Conservation (phyloP, 2,888 invertebrate genomes). For the Drosophila mimetica region DNA sequence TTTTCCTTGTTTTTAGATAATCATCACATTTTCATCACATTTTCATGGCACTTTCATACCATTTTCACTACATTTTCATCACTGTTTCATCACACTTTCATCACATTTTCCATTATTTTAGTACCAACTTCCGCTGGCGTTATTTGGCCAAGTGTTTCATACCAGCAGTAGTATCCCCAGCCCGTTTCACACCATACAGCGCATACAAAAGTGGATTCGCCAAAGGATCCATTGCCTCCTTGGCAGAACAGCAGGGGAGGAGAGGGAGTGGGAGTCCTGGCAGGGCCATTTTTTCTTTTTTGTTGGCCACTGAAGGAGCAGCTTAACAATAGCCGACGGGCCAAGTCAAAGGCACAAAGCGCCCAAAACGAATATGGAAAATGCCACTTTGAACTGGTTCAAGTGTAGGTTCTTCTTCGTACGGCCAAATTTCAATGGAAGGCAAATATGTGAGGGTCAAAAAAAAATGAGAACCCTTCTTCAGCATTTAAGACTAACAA, state of each 20-base stretch:
- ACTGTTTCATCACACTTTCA: too few species aligned
- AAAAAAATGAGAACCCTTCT: neutral
- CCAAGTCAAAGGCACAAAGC: conserved; percentile 40
- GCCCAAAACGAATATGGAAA: conserved; percentile 33
- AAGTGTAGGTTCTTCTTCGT: conserved; percentile 9
- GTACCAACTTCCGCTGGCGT: neutral
- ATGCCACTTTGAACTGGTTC: conserved; percentile 14
- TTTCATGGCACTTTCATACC: too few species aligned
- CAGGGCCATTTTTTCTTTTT: conserved; percentile 3
- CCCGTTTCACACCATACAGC: conserved; percentile 17
- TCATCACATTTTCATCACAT: too few species aligned
- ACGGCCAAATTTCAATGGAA: conserved; percentile 9
- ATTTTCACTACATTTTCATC: too few species aligned
- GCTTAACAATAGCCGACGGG: conserved; percentile 33
- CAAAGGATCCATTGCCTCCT: conserved; percentile 37
- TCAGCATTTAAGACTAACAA: neutral
- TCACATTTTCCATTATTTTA: neutral
- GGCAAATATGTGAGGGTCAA: conserved; percentile 4
- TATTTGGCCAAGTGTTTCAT: conserved; percentile 13
- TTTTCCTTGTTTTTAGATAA: too few species aligned
- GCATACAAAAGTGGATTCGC: conserved; percentile 39
- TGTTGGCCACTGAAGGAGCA: conserved; percentile 12
- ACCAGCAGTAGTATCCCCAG: conserved; percentile 17
- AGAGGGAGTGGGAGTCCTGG: conserved; percentile 8
- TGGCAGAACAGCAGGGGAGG: too few species aligned